phyloP scores from a whole-genome alignment of 2,888 invertebrate species.

The Leucoptera coffeella region DNA sequence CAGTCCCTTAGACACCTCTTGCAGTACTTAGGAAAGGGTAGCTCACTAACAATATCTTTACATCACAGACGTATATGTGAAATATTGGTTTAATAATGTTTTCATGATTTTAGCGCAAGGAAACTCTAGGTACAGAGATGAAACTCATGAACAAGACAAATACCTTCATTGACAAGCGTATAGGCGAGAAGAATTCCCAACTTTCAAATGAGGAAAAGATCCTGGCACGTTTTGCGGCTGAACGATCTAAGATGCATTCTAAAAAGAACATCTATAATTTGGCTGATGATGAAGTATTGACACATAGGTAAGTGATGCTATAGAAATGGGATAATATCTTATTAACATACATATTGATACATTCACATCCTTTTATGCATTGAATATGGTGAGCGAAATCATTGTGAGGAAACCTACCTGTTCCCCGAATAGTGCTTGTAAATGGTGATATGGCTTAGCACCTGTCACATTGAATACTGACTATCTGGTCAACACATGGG shows the following conservation, averaged over 20 bases:
- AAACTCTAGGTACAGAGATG: constrained; percentile 83
- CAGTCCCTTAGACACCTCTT: too few relatives aligned
- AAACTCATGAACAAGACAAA: constrained; percentile 78
- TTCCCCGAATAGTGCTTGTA: too few relatives aligned
- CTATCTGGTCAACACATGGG: too few relatives aligned
- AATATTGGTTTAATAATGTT: too few relatives aligned
- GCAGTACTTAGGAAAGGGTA: too few relatives aligned
- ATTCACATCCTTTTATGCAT: too few relatives aligned
- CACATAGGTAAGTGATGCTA: constrained; percentile 74
- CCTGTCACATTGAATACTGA: too few relatives aligned
- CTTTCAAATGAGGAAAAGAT: constrained; percentile 73
- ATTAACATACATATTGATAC: constrained; percentile 1
- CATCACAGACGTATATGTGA: too few relatives aligned
- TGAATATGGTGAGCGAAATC: too few relatives aligned
- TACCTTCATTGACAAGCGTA: constrained; percentile 78
- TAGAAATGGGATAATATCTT: background rate
- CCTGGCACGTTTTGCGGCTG: constrained; percentile 76
- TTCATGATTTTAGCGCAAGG: constrained; percentile 72
- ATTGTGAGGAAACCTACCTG: too few relatives aligned
- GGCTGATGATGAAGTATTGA: constrained; percentile 83
- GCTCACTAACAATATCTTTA: too few relatives aligned
- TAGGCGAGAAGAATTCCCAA: constrained; percentile 70
- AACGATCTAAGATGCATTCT: constrained; percentile 60
- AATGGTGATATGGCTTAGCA: too few relatives aligned
- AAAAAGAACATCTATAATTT: constrained; percentile 74